Percentiles rank a stretch among this genome's conserved stretches.
Conservation (phyloP, 1,140 invertebrate genomes). For the Leptinotarsa undecemlineata region DNA sequence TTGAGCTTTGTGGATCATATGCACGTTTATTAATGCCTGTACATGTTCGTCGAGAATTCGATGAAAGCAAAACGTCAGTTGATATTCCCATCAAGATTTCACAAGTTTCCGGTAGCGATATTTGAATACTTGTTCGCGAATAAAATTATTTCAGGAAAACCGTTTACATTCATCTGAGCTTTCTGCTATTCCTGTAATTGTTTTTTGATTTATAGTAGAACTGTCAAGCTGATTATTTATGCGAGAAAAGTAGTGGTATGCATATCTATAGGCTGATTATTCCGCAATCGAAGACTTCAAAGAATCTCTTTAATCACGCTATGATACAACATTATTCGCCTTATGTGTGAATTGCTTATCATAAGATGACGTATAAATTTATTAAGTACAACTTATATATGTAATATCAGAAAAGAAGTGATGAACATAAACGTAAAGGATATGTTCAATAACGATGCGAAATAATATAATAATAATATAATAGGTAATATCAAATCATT, state of each 20-base stretch:
- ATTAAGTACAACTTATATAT: too few relatives aligned
- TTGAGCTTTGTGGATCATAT: too few relatives aligned
- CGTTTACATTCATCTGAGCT: conserved; percentile 12
- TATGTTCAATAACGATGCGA: too few relatives aligned
- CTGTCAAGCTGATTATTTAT: conserved; percentile 11
- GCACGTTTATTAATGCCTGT: too few relatives aligned
- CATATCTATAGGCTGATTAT: conserved; percentile 18
- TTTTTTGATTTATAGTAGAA: conserved; percentile 19
- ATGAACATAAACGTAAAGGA: too few relatives aligned
- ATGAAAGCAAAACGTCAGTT: not conserved
- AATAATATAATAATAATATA: too few relatives aligned
- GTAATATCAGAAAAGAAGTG: too few relatives aligned
- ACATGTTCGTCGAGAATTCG: not conserved
- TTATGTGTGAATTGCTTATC: too few relatives aligned
- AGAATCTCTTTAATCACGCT: not conserved
- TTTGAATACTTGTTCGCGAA: conserved; percentile 7
- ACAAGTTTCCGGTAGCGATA: not conserved
- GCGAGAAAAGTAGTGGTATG: not conserved
- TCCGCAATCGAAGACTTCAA: not conserved
- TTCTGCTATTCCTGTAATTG: conserved; percentile 19
- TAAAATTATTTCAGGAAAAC: conserved; percentile 1
- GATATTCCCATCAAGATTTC: not conserved
- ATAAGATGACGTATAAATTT: too few relatives aligned
- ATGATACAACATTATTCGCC: not conserved
- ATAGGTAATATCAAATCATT: too few relatives aligned